Evolutionary conservation across 2,888 invertebrate species (phyloP).

Genomic region (Drosophila sordidula): DNA sequence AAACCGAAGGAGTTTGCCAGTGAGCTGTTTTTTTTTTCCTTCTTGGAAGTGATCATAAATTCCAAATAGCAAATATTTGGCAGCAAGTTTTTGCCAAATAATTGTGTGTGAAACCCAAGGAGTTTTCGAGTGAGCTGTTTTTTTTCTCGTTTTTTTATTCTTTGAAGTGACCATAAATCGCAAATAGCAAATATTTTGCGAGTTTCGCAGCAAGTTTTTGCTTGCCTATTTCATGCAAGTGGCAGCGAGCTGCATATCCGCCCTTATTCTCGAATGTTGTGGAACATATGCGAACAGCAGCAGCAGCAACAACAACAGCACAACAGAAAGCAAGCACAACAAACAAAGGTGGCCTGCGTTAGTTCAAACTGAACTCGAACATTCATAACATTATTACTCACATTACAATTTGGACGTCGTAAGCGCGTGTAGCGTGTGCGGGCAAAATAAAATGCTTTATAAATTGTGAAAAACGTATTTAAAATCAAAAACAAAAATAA

Average conservation of each 20-base stretch:
- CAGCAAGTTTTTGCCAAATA: background rate
- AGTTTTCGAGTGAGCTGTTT: background rate
- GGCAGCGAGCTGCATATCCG: conserved; percentile 36
- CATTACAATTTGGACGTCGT: conserved; percentile 46
- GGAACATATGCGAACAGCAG: conserved; percentile 44
- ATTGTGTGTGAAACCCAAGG: background rate
- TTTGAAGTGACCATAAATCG: background rate
- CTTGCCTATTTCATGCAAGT: conserved; percentile 9
- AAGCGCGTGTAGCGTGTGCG: conserved; percentile 12
- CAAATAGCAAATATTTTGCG: background rate
- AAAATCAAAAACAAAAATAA: conserved; percentile 1
- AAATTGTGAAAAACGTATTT: conserved; percentile 27
- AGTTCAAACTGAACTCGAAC: conserved; percentile 38
- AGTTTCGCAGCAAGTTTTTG: background rate
- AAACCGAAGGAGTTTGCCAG: background rate
- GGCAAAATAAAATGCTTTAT: conserved; percentile 23
- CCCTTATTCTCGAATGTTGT: conserved; percentile 60
- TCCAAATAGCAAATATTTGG: background rate
- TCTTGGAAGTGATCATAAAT: background rate
- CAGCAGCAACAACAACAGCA: conserved; percentile 27
- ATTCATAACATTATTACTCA: conserved; percentile 51
- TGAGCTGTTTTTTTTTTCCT: background rate
- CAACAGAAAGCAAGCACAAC: conserved; percentile 48
- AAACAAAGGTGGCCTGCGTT: conserved; percentile 70
- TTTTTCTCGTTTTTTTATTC: no score